A percentile compares a stretch with the other conserved stretches of the same genome.
Conservation (phyloP, 1,140 invertebrate species). For the Drosophila santomea region DNA sequence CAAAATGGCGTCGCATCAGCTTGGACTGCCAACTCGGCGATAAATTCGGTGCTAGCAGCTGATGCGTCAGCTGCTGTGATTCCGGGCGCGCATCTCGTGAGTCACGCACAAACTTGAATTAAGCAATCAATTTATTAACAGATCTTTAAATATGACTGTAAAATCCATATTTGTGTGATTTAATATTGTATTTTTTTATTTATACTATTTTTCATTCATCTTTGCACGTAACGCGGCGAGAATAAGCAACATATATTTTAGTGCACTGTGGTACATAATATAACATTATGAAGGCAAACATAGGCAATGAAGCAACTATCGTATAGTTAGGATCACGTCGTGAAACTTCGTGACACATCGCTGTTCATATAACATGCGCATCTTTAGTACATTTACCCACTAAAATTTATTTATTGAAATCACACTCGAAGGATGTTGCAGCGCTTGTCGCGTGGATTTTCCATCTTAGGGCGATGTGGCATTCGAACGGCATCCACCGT, state of each 20-base stretch:
- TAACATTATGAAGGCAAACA: too few species aligned
- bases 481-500: constrained; percentile 23
- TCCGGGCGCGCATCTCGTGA: neutral
- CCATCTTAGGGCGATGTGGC: neutral
- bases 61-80: constrained; percentile 57
- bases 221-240: too few species aligned
- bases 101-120: neutral
- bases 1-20: constrained; percentile 64
- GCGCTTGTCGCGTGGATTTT: constrained; percentile 12
- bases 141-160: neutral
- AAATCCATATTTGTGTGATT: too few species aligned
- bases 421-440: constrained; percentile 11
- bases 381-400: neutral
- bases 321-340: neutral
- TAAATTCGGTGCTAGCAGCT: constrained; percentile 36
- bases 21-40: constrained; percentile 37
- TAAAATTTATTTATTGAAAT: constrained; percentile 9
- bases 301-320: too few species aligned
- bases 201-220: too few species aligned
- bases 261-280: too few species aligned
- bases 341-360: constrained; percentile 7
- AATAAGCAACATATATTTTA: too few species aligned
- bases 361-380: constrained; percentile 23
- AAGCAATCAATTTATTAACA: neutral
- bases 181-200: too few species aligned